These are phyloP conservation scores for Megathymus violae DNA, from an alignment of 1,140 invertebrate genomes.

Conservation along the genomic window DNA sequence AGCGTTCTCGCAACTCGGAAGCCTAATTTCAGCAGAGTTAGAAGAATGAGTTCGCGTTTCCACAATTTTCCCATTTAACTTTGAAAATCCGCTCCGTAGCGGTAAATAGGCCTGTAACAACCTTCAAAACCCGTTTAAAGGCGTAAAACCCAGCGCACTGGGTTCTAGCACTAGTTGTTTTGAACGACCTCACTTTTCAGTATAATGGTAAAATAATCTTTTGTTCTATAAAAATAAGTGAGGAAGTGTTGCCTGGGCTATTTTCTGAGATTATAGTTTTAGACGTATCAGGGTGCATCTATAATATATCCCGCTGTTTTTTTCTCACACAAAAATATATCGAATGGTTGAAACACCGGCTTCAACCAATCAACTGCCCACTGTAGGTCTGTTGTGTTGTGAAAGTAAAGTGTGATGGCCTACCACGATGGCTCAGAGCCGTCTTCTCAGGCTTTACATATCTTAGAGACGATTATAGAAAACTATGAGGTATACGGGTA, in stretches of 20 bases:
- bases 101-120: constrained; percentile 18
- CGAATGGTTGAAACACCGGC: too few species aligned
- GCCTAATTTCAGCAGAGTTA: constrained; percentile 17
- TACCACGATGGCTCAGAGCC: too few species aligned
- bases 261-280: neutral
- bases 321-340: too few species aligned
- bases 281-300: neutral
- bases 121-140: constrained; percentile 16
- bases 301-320: too few species aligned
- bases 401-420: too few species aligned
- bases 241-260: neutral
- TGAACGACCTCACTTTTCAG: constrained; percentile 11
- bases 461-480: too few species aligned
- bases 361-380: too few species aligned
- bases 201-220: constrained; percentile 13
- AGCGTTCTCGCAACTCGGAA: neutral
- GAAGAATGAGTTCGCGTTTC: constrained; percentile 23
- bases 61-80: constrained; percentile 25
- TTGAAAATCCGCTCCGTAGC: constrained; percentile 12
- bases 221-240: constrained; percentile 16
- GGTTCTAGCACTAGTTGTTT: constrained; percentile 7
- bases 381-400: too few species aligned
- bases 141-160: constrained; percentile 8
- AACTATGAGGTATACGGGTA: too few species aligned
- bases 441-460: too few species aligned